Base-by-base conservation (phyloP, 2,113 vertebrate genomes). In the Elachura formosa region DNA sequence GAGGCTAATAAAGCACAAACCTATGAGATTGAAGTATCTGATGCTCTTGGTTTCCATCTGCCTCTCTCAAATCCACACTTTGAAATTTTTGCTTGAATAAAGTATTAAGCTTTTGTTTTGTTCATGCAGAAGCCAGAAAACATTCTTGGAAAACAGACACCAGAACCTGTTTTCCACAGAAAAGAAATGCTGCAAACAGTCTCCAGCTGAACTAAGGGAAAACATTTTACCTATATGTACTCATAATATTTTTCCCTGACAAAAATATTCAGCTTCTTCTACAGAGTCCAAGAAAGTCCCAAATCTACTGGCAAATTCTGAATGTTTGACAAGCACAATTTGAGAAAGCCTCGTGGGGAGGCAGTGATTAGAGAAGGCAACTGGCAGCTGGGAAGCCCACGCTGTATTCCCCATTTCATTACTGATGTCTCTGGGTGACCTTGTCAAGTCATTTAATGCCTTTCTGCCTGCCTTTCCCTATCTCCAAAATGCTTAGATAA, bases 361-460 rank as follows among this genome's bases (percentile, higher is more conserved):
- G 82, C 51, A 55, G 75, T 48, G 63, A 93, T 94, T 90, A 94
- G 63, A 96, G 48, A 55, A 95, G 54, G 84, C 77, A 93, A 87
- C 81, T 89, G 91, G 89, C 87, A 95, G 84, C 87, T 61, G 41
- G 55, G 69, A 94, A 71, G 63, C 88, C 84, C 75, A 59, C 1
- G 0, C 66, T 80, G 54, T 24, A 85, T 74, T 87, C 78, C 91
- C 73, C 6, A 24, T 69, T 93, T 62, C 72, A 75, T 71, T 79
- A 94, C 54, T 26, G 46, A 85, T 62, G 69, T 67, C 80, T 87
- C 93, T 76, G 38, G 43, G 46, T 85, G 87, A 94, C 87, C 81
- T 91, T 91, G 93, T 93, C 94, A 96, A 92, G 61, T 72, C 56
- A 56, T 73, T 87, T 75, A 72, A 89, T 68, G 82, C 80, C 21